Evolutionary conservation across 92 coral and sea anemone species (phyloP), one percentile per base, ranked within the genome.

Genomic region (Zoanthus gigantus): DNA sequence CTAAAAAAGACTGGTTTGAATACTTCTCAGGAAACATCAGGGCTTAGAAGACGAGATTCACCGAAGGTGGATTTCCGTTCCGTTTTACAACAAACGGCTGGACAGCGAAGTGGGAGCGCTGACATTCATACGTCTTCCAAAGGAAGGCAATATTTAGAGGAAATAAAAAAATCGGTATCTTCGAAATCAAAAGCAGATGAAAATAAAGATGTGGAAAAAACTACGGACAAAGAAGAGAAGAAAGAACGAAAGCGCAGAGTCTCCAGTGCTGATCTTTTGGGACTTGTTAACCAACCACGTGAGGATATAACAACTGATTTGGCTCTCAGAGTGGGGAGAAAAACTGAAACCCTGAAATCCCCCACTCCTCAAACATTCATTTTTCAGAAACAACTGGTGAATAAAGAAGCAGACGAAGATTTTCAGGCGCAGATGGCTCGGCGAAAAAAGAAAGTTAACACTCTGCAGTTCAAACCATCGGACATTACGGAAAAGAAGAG

Each of bases 191-290:
- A 73, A 63, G 50, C 83, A 29, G 65, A 71, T 37, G 88, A 77
- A 28, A 57, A 50, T 12, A 74, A 76, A 53, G 78, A 71, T 5
- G 86, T 69, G 72, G 78, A 76, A 44, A 79, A 85, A 46, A 86
- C 42, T 16, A 83, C 32, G 15, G 78, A 86, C 23, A 46, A 72
- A 60, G 84, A 82, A 10, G 87, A 74, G 76, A 85, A 65, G 46
- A 89, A 90, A 44, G 89, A 67, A 17, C 73, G 67, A 37, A 74
- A 90, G 42, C 89, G 93, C 68, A 91, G 83, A 56, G 91, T 95
- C 30, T 95, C 98, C 32, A 95, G 98, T 77, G 67, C 96, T 4
- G 98, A 95, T 69, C 88, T 95, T 15, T 86, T 95, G 63, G 92
- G 92, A 83, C 74, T 95, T 87, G 83, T 91, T 12, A 83, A 87